Conservation (phyloP, 2,113 vertebrate genomes). For the Myrmecobius fasciatus region DNA sequence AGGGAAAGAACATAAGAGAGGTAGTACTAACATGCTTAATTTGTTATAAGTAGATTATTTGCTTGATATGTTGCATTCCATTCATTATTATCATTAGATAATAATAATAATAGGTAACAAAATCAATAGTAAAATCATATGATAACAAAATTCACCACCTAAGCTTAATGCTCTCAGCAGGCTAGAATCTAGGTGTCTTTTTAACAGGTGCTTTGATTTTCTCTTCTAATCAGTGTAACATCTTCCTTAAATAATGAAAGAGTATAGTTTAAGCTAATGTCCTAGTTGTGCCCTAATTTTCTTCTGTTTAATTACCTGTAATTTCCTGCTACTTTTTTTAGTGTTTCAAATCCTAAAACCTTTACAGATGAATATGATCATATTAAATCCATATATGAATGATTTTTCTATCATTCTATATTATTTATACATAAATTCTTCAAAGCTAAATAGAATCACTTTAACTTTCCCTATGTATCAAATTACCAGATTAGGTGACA, state of each 20-base stretch:
- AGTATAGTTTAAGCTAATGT: background rate
- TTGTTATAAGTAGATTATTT: background rate
- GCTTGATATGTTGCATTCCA: background rate
- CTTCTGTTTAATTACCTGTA: background rate
- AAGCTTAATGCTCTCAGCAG: background rate
- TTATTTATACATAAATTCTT: no score
- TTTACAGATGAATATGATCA: no score
- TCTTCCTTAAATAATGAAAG: background rate
- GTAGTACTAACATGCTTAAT: no score
- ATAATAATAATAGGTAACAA: no score
- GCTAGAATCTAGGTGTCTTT: background rate
- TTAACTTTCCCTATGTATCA: no score
- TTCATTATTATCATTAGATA: background rate
- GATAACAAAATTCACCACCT: background rate
- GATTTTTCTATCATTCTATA: no score
- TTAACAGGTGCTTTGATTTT: constrained; percentile 20
- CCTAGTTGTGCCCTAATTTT: background rate
- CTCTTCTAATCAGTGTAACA: constrained; percentile 18
- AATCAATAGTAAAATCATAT: background rate
- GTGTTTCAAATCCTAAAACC: no score
- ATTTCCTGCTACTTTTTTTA: background rate
- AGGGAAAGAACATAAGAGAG: background rate
- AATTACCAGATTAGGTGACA: no score
- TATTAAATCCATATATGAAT: no score
- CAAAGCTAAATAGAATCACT: no score